These are phyloP conservation scores for Acholoe squamosa DNA, from an alignment of 2,888 invertebrate species.

Conservation along the genomic window DNA sequence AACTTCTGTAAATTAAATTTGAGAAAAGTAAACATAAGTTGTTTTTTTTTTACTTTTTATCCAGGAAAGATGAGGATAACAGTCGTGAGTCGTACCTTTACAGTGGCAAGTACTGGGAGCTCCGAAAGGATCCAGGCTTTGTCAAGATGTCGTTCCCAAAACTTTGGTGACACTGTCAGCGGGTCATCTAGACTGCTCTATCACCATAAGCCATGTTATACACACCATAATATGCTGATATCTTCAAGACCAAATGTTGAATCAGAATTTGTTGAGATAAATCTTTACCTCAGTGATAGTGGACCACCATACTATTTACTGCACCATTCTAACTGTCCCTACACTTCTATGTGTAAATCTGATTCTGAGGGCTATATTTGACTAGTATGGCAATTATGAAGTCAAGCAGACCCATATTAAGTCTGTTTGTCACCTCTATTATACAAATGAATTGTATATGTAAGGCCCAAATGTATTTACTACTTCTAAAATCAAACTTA, in stretches of 20 bases:
- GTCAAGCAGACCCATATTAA: too few relatives aligned
- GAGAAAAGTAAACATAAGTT: too few relatives aligned
- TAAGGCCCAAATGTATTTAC: too few relatives aligned
- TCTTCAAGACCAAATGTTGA: background rate
- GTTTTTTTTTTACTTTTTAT: background rate
- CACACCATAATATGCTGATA: background rate
- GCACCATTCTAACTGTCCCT: background rate
- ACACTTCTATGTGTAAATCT: too few relatives aligned
- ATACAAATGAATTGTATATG: too few relatives aligned
- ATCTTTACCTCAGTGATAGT: background rate
- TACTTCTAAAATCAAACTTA: too few relatives aligned
- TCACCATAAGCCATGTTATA: background rate
- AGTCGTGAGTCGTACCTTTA: constrained; percentile 89
- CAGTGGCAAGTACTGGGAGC: constrained; percentile 90
- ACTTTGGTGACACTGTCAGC: constrained; percentile 71
- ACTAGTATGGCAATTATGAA: too few relatives aligned
- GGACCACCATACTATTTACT: background rate
- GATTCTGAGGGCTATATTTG: too few relatives aligned
- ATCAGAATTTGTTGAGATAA: background rate
- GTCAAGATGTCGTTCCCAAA: constrained; percentile 77
- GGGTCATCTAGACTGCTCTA: background rate
- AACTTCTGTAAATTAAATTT: too few relatives aligned
- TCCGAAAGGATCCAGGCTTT: constrained; percentile 88
- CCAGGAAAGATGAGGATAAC: constrained; percentile 76
- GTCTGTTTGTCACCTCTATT: too few relatives aligned